Evolutionary conservation across 2,113 vertebrate species (phyloP).

Genomic region (Clarias macrocephalus): DNA sequence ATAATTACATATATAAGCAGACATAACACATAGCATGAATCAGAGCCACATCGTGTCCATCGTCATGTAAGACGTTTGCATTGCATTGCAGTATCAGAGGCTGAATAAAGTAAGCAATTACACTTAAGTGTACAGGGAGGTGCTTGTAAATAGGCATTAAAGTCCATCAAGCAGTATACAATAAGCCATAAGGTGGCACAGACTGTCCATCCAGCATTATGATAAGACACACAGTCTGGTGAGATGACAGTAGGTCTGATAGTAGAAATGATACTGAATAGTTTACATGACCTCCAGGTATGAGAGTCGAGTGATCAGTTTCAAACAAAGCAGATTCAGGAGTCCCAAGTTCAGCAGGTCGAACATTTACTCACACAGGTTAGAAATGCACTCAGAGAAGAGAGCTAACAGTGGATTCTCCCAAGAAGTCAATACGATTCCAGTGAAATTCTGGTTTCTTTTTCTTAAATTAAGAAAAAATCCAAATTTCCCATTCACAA

Average conservation of each 20-base stretch:
- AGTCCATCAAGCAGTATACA: slow-evolving; percentile 60
- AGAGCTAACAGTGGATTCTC: not conserved
- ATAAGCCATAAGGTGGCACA: slow-evolving; percentile 67
- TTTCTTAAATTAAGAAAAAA: slow-evolving; percentile 8
- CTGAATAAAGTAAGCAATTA: slow-evolving; percentile 59
- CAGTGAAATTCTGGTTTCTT: slow-evolving; percentile 12
- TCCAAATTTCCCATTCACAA: slow-evolving; percentile 1
- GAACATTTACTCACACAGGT: not conserved
- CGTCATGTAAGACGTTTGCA: slow-evolving; percentile 70
- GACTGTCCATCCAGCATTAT: slow-evolving; percentile 68
- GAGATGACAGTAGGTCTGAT: slow-evolving; percentile 7
- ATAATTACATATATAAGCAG: slow-evolving; percentile 72
- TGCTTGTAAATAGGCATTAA: slow-evolving; percentile 63
- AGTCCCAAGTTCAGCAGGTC: not conserved
- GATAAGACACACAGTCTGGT: slow-evolving; percentile 59
- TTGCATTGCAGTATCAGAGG: slow-evolving; percentile 68
- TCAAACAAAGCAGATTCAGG: not conserved
- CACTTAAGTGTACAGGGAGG: slow-evolving; percentile 59
- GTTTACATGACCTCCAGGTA: slow-evolving; percentile 22
- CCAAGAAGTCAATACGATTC: not conserved
- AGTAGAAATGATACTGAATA: slow-evolving; percentile 4
- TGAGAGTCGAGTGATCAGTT: slow-evolving; percentile 17
- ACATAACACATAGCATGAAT: slow-evolving; percentile 75
- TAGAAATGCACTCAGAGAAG: not conserved
- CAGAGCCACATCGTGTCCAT: slow-evolving; percentile 66